phyloP scores from a whole-genome alignment of 2,888 invertebrate genomes.

The Chaetoderma sp. region DNA sequence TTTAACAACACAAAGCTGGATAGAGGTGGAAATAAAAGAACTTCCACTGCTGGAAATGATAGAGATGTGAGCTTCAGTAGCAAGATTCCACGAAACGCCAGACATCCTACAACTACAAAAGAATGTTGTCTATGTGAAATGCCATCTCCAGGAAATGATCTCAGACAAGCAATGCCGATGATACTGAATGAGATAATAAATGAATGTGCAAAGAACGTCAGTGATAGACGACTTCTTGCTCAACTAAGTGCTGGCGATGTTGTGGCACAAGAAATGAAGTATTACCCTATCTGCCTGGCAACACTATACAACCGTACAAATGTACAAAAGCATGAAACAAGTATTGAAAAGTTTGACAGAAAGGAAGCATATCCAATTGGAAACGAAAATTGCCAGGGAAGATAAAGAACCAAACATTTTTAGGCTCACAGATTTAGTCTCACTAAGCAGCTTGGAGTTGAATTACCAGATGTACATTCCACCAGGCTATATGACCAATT shows the following conservation, averaged over 20 bases:
- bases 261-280: neutral
- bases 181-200: neutral
- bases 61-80: neutral
- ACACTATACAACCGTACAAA: neutral
- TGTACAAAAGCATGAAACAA: neutral
- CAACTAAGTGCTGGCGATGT: neutral
- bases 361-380: neutral
- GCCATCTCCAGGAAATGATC: neutral
- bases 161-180: neutral
- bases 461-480: neutral
- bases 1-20: no score
- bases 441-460: neutral
- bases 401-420: neutral
- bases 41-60: no score
- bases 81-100: constrained; percentile 1
- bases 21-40: no score
- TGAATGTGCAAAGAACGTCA: neutral
- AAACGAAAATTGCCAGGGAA: no score
- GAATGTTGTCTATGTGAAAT: neutral
- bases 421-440: constrained; percentile 5
- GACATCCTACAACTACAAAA: neutral
- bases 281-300: neutral
- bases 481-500: neutral
- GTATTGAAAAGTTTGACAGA: neutral
- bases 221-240: neutral